Evolutionary conservation across 2,888 invertebrate species (phyloP), one percentile per base, ranked within the genome.

Genomic region (Harpalus rufipes): DNA sequence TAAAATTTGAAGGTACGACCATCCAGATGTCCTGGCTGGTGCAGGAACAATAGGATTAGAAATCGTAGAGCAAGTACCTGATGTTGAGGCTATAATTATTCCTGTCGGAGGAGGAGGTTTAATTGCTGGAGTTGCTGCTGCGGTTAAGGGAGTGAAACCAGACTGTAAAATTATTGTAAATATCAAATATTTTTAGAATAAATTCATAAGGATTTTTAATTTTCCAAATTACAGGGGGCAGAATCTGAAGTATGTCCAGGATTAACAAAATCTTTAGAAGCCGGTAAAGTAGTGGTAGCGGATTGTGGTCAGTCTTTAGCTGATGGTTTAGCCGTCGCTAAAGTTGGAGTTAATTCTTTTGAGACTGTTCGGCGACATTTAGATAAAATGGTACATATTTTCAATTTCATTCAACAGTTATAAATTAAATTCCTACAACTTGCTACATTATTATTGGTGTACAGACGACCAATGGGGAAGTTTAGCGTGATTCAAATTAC

Each of bases 81-180:
- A 96, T 85, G 94, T 97, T 12, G 97, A 98, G 90, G 98, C 98
- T 0, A 94, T 98, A 39, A 92, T 99, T 18, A 95, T 99, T 14
- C 98, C 98, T 0, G 96, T 98, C 0, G 98, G 98, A 0, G 98
- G 98, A n/a, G 97, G 96, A 0, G 98, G 98, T 0, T 92, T 98
- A 1, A 94, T 99, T 81, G 98, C 98, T 0, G 98, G 98, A 0
- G 94, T 97, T 10, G 97, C 97, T 2, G 94, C 97, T 0, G 98
- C 98, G 1, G 93, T 98, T 83, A 99, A 98, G 91, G 95, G 96
- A 12, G 92, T 98, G 8, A 94, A 95, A 86, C 98, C 98, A 0
- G 92, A 94, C 84, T 95, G 97, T 0, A 94, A 95, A 89, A 95
- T 98, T 79, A 97, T 97, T 89, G 98, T 97, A 91, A 12, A 44